Conservation (phyloP, 1,140 invertebrate genomes). For the Drosophila tsacasi region DNA sequence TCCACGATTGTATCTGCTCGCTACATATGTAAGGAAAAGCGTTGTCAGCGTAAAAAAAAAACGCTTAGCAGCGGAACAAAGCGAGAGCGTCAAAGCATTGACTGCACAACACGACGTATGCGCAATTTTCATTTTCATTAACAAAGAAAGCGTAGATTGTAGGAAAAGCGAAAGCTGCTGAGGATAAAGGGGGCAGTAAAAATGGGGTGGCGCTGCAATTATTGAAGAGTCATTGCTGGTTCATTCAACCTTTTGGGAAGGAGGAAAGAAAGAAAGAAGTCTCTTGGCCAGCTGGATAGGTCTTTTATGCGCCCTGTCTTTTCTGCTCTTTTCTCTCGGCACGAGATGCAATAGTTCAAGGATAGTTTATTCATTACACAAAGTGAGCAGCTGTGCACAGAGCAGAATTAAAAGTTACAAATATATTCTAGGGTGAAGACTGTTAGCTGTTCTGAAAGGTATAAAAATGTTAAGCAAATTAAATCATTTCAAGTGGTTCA, state of each 20-base stretch:
- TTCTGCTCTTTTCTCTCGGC: background rate
- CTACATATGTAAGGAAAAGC: conserved; percentile 32
- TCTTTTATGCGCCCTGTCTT: conserved; percentile 24
- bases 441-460: background rate
- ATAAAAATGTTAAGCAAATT: background rate
- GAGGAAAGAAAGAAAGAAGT: conserved; percentile 17
- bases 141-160: conserved; percentile 48
- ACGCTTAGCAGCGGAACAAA: conserved; percentile 52
- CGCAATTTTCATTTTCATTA: conserved; percentile 76
- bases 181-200: background rate
- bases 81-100: conserved; percentile 44
- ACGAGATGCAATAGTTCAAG: conserved; percentile 41
- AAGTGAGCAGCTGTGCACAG: conserved; percentile 26
- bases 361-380: conserved; percentile 41
- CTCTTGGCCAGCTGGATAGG: conserved; percentile 30
- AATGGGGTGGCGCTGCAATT: conserved; percentile 47
- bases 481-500: background rate
- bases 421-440: too few species aligned
- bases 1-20: conserved; percentile 23
- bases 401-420: background rate
- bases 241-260: conserved; percentile 52
- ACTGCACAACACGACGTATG: conserved; percentile 66
- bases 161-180: conserved; percentile 4
- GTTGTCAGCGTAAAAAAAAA: conserved; percentile 58
- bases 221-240: conserved; percentile 70